These are phyloP conservation scores for Rhinichthys osculus DNA, from an alignment of 2,797 vertebrate species.

Conservation along the genomic window DNA sequence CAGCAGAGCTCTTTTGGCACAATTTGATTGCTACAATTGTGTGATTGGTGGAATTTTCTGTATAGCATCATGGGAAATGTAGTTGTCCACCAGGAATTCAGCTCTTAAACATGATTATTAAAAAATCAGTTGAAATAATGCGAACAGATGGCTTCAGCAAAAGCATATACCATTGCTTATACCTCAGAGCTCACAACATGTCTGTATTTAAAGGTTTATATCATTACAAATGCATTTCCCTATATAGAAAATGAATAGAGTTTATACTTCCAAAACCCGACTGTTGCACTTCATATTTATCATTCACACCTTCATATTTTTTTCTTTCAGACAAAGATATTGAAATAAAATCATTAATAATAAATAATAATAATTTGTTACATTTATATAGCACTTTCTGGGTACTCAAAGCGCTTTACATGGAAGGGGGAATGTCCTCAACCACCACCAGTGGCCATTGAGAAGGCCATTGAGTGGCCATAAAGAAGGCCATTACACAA, in stretches of 20 bases:
- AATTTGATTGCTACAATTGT: not conserved
- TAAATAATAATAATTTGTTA: too few relatives aligned
- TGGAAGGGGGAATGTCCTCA: too few relatives aligned
- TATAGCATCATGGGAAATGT: not conserved
- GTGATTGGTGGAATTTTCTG: not conserved
- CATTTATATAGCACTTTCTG: too few relatives aligned
- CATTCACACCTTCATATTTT: slow-evolving; percentile 52
- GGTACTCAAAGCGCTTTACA: too few relatives aligned
- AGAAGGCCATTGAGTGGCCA: too few relatives aligned
- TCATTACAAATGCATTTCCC: not conserved
- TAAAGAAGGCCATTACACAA: slow-evolving; percentile 64
- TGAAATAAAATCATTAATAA: slow-evolving; percentile 72
- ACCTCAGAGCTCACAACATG: not conserved
- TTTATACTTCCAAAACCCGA: not conserved
- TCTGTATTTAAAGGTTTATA: not conserved
- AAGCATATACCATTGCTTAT: not conserved
- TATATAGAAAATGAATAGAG: not conserved
- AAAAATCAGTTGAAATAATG: not conserved
- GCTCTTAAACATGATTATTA: not conserved
- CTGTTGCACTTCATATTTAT: not conserved
- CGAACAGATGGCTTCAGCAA: not conserved
- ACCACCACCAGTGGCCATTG: too few relatives aligned
- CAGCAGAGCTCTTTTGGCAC: not conserved
- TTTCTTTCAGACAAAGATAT: slow-evolving; percentile 20
- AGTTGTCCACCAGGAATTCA: not conserved